Evolutionary conservation across 2,888 invertebrate genomes (phyloP), one percentile per base, ranked within the genome.

Genomic region (Pharmacophagus antenor): DNA sequence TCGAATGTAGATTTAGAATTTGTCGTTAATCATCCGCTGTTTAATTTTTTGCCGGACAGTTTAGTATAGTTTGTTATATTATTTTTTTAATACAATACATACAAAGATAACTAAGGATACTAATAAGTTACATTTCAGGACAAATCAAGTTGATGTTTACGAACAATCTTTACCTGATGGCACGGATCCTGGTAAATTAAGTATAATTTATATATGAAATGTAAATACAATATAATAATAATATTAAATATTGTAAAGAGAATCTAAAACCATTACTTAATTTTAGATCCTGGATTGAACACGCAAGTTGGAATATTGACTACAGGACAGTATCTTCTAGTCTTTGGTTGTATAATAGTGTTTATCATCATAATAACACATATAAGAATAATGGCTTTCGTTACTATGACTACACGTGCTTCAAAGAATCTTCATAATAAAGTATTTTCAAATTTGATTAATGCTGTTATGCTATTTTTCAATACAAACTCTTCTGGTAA

Each of bases 401-500:
- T 93, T 61, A 75, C 82, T 25, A 87, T 92, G 69, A 92, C 93
- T 53, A 92, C 94, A 84, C 91, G 91, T 27, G 93, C 95, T 0
- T 94, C 95, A 1, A 88, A 89, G 65, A 93, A 92, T 65, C 88
- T 97, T 23, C 97, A 97, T 76, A 92, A 94, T 68, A 79, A 82
- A 1, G 95, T 98, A 91, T 97, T 98, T 73, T 77, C 87, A 18
- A 92, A 93, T 65, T 85, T 97, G 42, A 90, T 96, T 1, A 82
- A 92, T 62, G 92, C 94, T 0, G 92, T 94, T 0, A 94, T 96
- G 89, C 81, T 91, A 62, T 97, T 97, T 80, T 97, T 96, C 72
- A 94, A 96, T 71, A 92, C 91, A 0, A 95, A 96, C 80, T 94
- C 96, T 5, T 93, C 95, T 51, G 95, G 95, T 94, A 80, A 90